Evolutionary conservation across 2,113 vertebrate genomes (phyloP), one percentile per base, ranked within the genome.

Genomic region (Bucco capensis): DNA sequence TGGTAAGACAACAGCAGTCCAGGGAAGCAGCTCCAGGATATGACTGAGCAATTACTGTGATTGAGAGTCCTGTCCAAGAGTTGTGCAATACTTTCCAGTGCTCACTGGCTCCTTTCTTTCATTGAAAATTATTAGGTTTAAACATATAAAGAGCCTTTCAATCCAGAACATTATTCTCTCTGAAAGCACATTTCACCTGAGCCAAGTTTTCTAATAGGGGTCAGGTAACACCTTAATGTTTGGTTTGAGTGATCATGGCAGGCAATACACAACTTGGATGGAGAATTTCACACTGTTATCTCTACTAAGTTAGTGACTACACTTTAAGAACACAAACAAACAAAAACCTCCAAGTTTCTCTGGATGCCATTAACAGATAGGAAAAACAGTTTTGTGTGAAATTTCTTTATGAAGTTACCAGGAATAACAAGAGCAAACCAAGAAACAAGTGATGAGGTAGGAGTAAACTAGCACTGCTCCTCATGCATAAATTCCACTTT

Each of bases 11-110:
- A 40, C 6, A 64, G 53, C 30, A 91, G 66, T 49, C 31, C 71
- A 56, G 33, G 73, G 57, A 81, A 88, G 70, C 47, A 94, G 76
- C 76, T 74, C 38, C 66, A 93, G 90, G 66, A 89, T 93, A 88
- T 27, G 40, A 89, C 16, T 16, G 19, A 64, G 61, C 56, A 75
- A 91, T 88, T 89, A 79, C 4, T 75, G 28, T 64, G 44, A 90
- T 38, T 56, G 69, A 62, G 90, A 89, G 81, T 54, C 74, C 27
- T 77, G 49, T 57, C 84, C 75, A 88, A 23, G 38, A 77, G 50
- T 27, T 54, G 31, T 33, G 35, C 50, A 88, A 74, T 42, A 53
- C 83, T 75, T 91, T 65, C 49, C 83, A 66, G 27, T 35, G 66
- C 47, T 86, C 25, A 9, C 49, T 62, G 72, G 37, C 30, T 94